Conservation (phyloP, 2,113 vertebrate species). For the Octodon degus region DNA sequence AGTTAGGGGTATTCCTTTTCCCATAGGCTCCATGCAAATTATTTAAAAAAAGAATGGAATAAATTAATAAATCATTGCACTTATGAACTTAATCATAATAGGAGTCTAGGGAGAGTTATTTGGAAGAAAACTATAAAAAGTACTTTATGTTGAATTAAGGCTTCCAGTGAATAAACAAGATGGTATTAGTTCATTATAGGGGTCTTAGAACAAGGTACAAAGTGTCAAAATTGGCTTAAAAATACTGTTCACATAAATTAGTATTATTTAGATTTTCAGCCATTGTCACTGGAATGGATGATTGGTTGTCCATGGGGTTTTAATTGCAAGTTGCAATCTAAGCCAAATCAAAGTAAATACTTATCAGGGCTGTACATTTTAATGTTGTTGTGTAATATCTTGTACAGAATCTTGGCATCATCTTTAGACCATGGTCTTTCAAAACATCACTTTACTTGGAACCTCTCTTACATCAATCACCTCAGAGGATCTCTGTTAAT, state of each 20-base stretch:
- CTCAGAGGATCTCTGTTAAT: slow-evolving; percentile 45
- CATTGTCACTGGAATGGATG: slow-evolving; percentile 5
- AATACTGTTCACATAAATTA: background rate
- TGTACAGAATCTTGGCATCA: background rate
- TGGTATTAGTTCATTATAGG: background rate
- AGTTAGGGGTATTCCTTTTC: background rate
- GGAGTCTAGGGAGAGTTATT: slow-evolving; percentile 33
- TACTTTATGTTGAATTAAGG: slow-evolving; percentile 36
- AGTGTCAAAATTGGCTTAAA: background rate
- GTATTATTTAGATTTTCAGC: background rate
- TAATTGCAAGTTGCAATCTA: slow-evolving; percentile 9
- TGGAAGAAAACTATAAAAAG: slow-evolving; percentile 41
- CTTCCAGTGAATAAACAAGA: slow-evolving; percentile 43
- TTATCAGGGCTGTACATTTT: background rate
- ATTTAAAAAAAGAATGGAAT: background rate
- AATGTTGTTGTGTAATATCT: slow-evolving; percentile 5
- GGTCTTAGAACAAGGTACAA: slow-evolving; percentile 31
- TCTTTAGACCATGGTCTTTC: background rate
- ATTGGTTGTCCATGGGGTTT: background rate
- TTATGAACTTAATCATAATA: slow-evolving; percentile 61
- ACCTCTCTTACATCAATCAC: background rate
- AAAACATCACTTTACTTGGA: slow-evolving; percentile 26
- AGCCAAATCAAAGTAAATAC: slow-evolving; percentile 42
- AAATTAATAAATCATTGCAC: slow-evolving; percentile 56
- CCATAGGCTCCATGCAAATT: background rate